Evolutionary conservation across 92 coral and sea anemone genomes (phyloP).

Genomic region (Umimayanthus kanabou): DNA sequence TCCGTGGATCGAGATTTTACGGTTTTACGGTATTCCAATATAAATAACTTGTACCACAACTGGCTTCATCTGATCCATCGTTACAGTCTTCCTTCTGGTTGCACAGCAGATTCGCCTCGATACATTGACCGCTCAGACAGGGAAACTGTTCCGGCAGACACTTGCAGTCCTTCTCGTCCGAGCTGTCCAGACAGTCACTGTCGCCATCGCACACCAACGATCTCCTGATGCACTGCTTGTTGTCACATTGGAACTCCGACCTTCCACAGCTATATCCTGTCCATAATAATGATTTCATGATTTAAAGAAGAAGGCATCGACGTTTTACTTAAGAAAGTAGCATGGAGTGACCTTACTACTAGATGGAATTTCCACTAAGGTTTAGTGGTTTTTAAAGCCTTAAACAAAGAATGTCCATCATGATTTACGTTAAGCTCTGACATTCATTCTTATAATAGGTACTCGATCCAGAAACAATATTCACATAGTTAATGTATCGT

Average conservation of each 20-base stretch:
- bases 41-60: not conserved
- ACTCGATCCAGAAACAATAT: too few relatives aligned
- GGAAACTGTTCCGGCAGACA: constrained; percentile 20
- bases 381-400: too few relatives aligned
- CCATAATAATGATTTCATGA: not conserved
- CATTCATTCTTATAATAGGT: too few relatives aligned
- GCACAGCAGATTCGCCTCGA: not conserved
- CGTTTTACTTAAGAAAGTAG: too few relatives aligned
- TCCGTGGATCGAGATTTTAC: too few relatives aligned
- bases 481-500: too few relatives aligned
- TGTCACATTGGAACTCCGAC: constrained; percentile 5
- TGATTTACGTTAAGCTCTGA: too few relatives aligned
- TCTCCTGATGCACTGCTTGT: constrained; percentile 1
- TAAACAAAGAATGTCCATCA: too few relatives aligned
- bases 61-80: not conserved
- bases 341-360: too few relatives aligned
- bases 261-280: not conserved
- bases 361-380: too few relatives aligned
- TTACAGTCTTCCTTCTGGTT: constrained; percentile 1
- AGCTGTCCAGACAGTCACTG: not conserved
- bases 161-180: constrained; percentile 21
- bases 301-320: too few relatives aligned
- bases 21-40: not conserved
- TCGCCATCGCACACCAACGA: constrained; percentile 27
- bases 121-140: constrained; percentile 10